Conservation (phyloP, 2,797 vertebrate species). For the Protonibea diacanthus region DNA sequence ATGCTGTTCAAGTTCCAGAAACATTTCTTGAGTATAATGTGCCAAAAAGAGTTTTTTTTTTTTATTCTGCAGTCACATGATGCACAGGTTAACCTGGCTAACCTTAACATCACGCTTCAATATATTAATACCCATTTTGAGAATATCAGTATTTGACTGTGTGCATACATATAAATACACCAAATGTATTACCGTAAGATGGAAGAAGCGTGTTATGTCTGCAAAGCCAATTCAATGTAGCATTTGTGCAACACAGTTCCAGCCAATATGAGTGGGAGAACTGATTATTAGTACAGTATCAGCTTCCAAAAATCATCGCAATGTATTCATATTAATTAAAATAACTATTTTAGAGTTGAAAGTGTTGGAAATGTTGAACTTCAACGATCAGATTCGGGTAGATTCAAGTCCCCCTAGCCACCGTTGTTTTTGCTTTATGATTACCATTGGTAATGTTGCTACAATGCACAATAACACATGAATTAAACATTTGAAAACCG, state of each 20-base stretch:
- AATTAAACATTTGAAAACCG: neutral
- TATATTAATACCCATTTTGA: neutral
- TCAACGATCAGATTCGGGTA: neutral
- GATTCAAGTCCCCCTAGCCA: neutral
- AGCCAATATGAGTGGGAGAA: slow-evolving; percentile 41
- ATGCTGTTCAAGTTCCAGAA: neutral
- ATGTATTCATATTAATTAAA: slow-evolving; percentile 14
- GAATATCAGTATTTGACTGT: neutral
- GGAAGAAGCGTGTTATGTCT: neutral
- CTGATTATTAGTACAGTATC: slow-evolving; percentile 8
- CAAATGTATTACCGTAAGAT: slow-evolving; percentile 6
- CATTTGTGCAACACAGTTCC: neutral
- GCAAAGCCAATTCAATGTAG: slow-evolving; percentile 2
- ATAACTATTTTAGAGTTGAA: neutral
- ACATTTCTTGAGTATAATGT: neutral
- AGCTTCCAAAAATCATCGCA: slow-evolving; percentile 21
- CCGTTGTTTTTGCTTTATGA: neutral
- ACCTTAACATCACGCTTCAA: neutral
- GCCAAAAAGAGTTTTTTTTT: neutral
- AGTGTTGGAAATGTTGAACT: slow-evolving; percentile 1
- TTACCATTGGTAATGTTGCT: neutral
- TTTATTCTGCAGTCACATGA: neutral
- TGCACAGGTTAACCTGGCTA: neutral
- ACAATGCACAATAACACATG: neutral
- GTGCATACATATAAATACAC: no score